A percentile compares a stretch with the other conserved stretches of the same genome.
Conservation (phyloP, 1,140 invertebrate species). For the Brachionus manjavacas region DNA sequence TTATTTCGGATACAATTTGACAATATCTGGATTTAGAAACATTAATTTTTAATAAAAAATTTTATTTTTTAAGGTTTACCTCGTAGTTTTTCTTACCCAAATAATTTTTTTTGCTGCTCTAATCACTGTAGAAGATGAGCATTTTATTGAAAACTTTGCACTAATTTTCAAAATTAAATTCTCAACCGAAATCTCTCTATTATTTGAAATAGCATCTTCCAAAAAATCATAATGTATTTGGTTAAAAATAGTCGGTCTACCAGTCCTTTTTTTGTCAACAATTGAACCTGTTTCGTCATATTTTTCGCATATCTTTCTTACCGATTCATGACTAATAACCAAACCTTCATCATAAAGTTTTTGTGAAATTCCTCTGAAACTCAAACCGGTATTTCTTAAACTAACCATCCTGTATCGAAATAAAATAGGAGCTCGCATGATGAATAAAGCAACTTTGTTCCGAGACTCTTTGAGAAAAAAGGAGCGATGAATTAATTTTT, state of each 20-base stretch:
- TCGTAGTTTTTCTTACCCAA: not conserved
- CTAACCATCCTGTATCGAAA: not conserved
- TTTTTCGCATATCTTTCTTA: constrained; percentile 4
- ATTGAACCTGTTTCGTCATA: no score
- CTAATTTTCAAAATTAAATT: constrained; percentile 12
- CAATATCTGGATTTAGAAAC: not conserved
- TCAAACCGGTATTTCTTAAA: constrained; percentile 1
- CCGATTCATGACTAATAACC: not conserved
- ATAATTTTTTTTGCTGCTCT: not conserved
- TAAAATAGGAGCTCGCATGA: constrained; percentile 10
- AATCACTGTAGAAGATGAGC: not conserved
- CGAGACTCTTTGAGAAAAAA: not conserved
- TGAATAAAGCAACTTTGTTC: not conserved
- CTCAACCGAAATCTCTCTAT: not conserved
- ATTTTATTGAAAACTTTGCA: not conserved
- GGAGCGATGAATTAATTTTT: not conserved
- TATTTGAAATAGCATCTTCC: not conserved
- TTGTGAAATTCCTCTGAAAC: not conserved
- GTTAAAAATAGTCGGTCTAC: not conserved
- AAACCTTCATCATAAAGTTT: not conserved
- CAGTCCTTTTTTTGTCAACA: not conserved
- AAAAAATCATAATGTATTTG: constrained; percentile 16
- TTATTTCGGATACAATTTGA: constrained; percentile 9
- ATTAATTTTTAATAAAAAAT: not conserved
- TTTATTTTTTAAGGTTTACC: not conserved